Base-by-base conservation (phyloP, 2,888 invertebrate genomes). In the Seira ritae region DNA sequence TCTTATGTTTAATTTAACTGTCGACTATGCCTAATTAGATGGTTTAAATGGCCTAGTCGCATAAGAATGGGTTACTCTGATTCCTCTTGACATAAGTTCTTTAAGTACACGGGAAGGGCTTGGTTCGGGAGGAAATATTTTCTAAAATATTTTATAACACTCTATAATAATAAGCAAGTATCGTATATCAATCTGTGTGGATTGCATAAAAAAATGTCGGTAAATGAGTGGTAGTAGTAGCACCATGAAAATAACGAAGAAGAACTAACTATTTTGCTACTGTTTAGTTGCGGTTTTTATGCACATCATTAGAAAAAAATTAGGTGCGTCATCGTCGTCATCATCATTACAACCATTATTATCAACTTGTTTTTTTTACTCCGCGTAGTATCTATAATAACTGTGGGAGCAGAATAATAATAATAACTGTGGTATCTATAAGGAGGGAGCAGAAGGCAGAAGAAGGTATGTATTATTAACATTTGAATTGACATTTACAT, bases 291-390 rank as follows among this genome's bases (percentile, higher is more conserved):
- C 31, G 72, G 72, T 72, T 60, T 60, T 55, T 20, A 68, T 31
- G 68, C 68, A 62, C 20, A 23, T 78, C 68, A 76, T 55, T 75
- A 66, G 37, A 37, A 55, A 20, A 60, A 69, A 76, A 76, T 71
- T 72, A 67, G 79, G 72, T 68, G 79, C 72, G 79, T 79, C 79
- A 78, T 69, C 65, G 23, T 70, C 72, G 79, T 79, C 79, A 78
- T 69, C 65, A 42, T 70, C 62, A 71, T 42, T 20, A 70, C 55
- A 69, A 65, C 31, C 31, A 31, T 62, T 8, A 62, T 62, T 62
- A 62, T 62, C 62, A 62, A 62, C 62, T 62, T 20, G 62, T 62
- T 62, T 20, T 62, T 20, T 62, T 2, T 62, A 3, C 50, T n/a
- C n/a, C n/a, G n/a, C n/a, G n/a, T n/a, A n/a, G n/a, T n/a, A n/a